Percentiles rank a stretch among this genome's conserved stretches.
phyloP scores from a whole-genome alignment of 1,140 invertebrate species.

The Schlechtendalia chinensis region DNA sequence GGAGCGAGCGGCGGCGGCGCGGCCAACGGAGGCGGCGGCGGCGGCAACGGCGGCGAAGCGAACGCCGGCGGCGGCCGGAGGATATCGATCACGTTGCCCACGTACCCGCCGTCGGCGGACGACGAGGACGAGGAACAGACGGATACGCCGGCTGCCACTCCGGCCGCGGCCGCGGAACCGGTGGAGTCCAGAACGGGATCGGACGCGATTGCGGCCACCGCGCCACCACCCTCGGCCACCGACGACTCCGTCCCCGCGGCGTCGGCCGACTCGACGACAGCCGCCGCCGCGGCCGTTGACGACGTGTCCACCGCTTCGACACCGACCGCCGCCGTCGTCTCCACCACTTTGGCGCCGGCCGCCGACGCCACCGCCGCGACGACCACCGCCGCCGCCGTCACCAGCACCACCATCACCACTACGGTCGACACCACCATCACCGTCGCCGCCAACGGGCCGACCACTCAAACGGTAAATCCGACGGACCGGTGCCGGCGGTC shows the following conservation, averaged over 20 bases:
- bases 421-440: background rate
- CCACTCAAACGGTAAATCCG: slow-evolving; percentile 16
- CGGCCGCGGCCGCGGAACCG: slow-evolving; percentile 57
- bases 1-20: slow-evolving; percentile 57
- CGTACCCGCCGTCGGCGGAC: slow-evolving; percentile 59
- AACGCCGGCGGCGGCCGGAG: slow-evolving; percentile 56
- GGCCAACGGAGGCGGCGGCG: slow-evolving; percentile 55
- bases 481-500: background rate
- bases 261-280: background rate
- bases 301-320: background rate
- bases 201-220: too few species aligned
- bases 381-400: background rate
- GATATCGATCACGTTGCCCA: slow-evolving; percentile 61
- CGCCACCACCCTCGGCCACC: background rate
- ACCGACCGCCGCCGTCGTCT: too few species aligned
- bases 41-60: slow-evolving; percentile 57
- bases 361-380: background rate
- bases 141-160: background rate
- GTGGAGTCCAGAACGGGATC: background rate
- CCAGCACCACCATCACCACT: background rate
- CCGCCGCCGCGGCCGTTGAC: too few species aligned
- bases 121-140: slow-evolving; percentile 59
- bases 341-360: background rate
- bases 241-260: background rate
- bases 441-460: background rate